Conservation (phyloP, 2,888 invertebrate species). For the Drosophila infuscata region DNA sequence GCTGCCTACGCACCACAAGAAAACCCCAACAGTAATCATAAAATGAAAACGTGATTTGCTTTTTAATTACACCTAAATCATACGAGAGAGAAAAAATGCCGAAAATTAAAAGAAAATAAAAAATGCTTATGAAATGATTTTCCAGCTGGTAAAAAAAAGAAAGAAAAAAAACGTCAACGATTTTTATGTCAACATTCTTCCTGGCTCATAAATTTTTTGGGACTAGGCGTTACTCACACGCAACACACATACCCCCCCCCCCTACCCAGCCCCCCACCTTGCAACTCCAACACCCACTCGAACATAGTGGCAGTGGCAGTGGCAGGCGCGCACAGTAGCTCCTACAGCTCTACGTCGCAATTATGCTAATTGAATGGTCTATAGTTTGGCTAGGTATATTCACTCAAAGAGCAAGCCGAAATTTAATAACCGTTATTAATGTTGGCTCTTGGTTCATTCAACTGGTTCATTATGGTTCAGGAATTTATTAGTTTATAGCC, state of each 20-base stretch:
- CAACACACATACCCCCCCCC: background rate
- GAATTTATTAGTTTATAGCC: background rate
- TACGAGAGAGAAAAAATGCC: conserved; percentile 11
- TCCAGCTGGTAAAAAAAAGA: conserved; percentile 28
- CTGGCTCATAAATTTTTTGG: conserved; percentile 46
- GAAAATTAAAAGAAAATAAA: conserved; percentile 9
- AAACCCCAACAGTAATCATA: conserved; percentile 46
- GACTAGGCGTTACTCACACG: conserved; percentile 46
- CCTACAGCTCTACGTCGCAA: conserved; percentile 23
- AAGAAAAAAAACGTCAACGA: conserved; percentile 23
- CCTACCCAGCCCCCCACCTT: no score
- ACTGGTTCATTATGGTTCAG: conserved; percentile 45
- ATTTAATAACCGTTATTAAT: conserved; percentile 62
- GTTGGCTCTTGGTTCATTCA: conserved; percentile 33
- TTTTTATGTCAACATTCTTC: conserved; percentile 43
- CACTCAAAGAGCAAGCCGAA: conserved; percentile 57
- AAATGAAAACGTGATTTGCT: conserved; percentile 71
- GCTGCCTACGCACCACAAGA: conserved; percentile 63
- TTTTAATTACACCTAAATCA: conserved; percentile 66
- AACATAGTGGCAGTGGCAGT: background rate
- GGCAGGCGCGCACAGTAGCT: conserved; percentile 44
- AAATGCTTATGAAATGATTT: conserved; percentile 34
- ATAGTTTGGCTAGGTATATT: conserved; percentile 24
- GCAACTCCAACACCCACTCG: conserved; percentile 31
- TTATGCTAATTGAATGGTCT: conserved; percentile 61